Evolutionary conservation across 1,140 invertebrate species (phyloP), one percentile per base, ranked within the genome.

Genomic region (Antheraea mylitta): DNA sequence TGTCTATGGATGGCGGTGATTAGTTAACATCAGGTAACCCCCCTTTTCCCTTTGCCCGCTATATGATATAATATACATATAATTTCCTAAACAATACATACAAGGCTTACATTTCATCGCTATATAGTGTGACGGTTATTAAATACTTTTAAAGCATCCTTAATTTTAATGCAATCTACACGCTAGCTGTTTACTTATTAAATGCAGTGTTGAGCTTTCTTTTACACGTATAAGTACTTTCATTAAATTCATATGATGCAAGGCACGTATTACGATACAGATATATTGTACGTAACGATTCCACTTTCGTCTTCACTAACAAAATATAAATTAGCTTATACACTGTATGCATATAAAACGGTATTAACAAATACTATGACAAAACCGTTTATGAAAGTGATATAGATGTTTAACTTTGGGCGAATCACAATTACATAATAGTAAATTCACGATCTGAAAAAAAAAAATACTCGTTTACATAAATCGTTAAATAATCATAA

Each of bases 291-390:
- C 72, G 67, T 70, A 74, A 75, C 68, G 69, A 72, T 71, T 70
- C 70, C 68, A 74, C 77, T 79, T 79, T 79, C 77, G 73, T 75
- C 73, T 75, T 75, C 64, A 76, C 72, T 64, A 64, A 70, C 66
- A 73, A 72, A 74, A 76, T 76, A 77, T 72, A 78, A 74, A 74
- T 74, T 70, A 70, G 58, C 60, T 61, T 64, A 67, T 53, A 69
- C 67, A 68, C 45, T 13, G 45, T 53, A 16, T 16, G 11, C 45
- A 53, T 53, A 53, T 53, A 53, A 53, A 53, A 53, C 10, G 45
- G 36, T 30, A 58, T 22, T 61, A 19, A 1, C 11, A 53, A 13
- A 53, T 16, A 53, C 10, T 53, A 53, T 53, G 45, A 53, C 45
- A 53, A 2, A 13, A 13, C 13, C 45, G 13, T 16, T 16, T 5